A percentile compares a stretch with the other conserved stretches of the same genome.
Evolutionary conservation across 2,113 vertebrate genomes (phyloP).

Genomic region (Scalopus aquaticus): DNA sequence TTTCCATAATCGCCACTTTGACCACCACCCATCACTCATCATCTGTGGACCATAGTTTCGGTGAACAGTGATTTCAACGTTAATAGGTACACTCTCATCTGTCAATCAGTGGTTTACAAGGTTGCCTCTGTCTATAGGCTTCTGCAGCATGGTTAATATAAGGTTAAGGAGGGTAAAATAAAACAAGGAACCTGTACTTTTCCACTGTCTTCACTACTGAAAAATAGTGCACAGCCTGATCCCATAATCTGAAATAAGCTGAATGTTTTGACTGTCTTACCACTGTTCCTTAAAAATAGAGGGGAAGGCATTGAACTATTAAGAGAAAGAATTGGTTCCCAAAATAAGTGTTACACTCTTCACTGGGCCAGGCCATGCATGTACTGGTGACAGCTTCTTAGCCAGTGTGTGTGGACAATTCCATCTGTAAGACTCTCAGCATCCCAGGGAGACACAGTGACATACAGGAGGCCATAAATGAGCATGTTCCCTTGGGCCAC

Average conservation of each 20-base stretch:
- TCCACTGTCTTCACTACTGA: not conserved
- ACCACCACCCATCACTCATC: not conserved
- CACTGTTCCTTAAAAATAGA: not conserved
- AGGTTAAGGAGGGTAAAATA: conserved; percentile 46
- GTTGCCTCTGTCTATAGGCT: not conserved
- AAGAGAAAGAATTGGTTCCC: not conserved
- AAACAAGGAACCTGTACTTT: not conserved
- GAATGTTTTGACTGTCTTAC: not conserved
- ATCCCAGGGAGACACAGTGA: not conserved
- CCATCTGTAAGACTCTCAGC: not conserved
- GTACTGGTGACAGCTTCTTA: not conserved
- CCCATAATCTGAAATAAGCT: not conserved
- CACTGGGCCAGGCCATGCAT: not conserved
- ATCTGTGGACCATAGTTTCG: not conserved
- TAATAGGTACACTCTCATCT: not conserved
- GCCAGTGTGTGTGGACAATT: not conserved
- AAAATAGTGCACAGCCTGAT: not conserved
- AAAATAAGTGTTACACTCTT: not conserved
- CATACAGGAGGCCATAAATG: not conserved
- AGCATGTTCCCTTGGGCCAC: not conserved
- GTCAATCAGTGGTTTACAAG: conserved; percentile 4
- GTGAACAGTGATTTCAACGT: conserved; percentile 16
- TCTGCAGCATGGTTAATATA: conserved; percentile 27
- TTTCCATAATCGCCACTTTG: not conserved
- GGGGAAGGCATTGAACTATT: not conserved